Base-by-base conservation (phyloP, 2,113 vertebrate species). In the Saccopteryx bilineata region DNA sequence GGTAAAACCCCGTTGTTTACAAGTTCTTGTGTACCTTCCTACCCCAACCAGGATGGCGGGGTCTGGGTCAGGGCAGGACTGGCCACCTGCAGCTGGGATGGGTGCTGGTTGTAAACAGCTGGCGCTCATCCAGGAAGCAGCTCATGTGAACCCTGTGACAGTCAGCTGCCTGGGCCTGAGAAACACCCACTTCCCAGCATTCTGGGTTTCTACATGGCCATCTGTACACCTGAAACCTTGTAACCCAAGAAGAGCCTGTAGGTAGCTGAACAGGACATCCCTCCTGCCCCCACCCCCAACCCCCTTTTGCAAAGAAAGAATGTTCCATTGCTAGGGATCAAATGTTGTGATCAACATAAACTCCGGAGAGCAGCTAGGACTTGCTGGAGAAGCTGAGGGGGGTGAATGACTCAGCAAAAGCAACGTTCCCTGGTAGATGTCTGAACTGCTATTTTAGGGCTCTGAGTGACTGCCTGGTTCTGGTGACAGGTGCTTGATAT, bases 331-430 rank as follows among this genome's bases (percentile, higher is more conserved):
- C 93, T 76, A 50, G 17, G 2, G 72, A 90, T 21, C 46, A n/a
- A 82, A 87, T 85, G 94, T 48, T 66, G 31, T 60, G 71, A 83
- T 80, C 76, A 75, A 58, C 61, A 19, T 24, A 72, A 97, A 65
- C 72, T 85, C n/a, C 3, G 66, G 52, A 89, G 82, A 17, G 81
- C 81, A 54, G 92, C 80, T 80, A 83, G 56, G 75, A 33, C 11
- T 65, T 68, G 31, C 23, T 63, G 46, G 4, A 75, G 74, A 94
- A 78, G 60, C 79, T 48, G 19, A 61, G 54, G 17, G 46, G 33
- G n/a, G 69, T 66, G 68, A 60, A 39, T 90, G 78, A 87, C 93
- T 96, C 87, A 56, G 85, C 85, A 86, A 58, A 86, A 72, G 46
- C 9, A 80, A 9, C 39, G 60, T 31, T 79, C 71, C 33, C 60